Base-by-base conservation (phyloP, 2,888 invertebrate genomes). In the Cyclophora punctaria region DNA sequence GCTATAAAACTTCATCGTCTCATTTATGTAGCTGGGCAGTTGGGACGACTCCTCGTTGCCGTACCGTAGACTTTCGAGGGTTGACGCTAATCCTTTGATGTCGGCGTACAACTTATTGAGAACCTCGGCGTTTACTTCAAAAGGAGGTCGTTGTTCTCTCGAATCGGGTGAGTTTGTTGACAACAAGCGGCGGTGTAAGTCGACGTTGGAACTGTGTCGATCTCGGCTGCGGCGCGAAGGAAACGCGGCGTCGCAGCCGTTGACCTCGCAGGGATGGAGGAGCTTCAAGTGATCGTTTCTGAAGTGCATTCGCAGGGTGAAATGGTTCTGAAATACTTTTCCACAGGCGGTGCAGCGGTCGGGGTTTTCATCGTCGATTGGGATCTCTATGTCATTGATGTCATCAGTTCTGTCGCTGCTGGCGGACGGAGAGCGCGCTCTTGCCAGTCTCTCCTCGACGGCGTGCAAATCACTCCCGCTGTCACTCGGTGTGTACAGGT, bases 221-320 rank as follows among this genome's bases (percentile, higher is more conserved):
- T 84, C 91, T 73, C 88, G 89, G 84, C 89, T 91, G 78, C 88
- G 89, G 73, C 96, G 95, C 40, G 96, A 96, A 41, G 96, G 96
- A 78, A 97, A 97, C 4, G 96, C 94, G 4, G 96, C 96, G 76
- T 95, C 96, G 80, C 96, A 97, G 2, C 97, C 97, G 69, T 93
- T 96, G 41, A 97, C 95, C 64, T 94, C 95, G 83, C 97, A 97
- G 48, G 94, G 94, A 75, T 96, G 96, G 91, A 95, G 94, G 69
- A 96, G 83, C 78, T 96, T 96, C 62, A 96, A 90, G 80, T 97
- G 97, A 48, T 96, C 96, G 80, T 94, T 96, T 83, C 96, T 95
- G 82, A 95, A 97, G 80, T 97, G 97, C 61, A 95, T 95, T 71
- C 96, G 96, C 64, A 96, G 92, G 44, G 94, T 95, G 77, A 96